Conservation (phyloP, 2,888 invertebrate genomes). For the Pandemis heparana region DNA sequence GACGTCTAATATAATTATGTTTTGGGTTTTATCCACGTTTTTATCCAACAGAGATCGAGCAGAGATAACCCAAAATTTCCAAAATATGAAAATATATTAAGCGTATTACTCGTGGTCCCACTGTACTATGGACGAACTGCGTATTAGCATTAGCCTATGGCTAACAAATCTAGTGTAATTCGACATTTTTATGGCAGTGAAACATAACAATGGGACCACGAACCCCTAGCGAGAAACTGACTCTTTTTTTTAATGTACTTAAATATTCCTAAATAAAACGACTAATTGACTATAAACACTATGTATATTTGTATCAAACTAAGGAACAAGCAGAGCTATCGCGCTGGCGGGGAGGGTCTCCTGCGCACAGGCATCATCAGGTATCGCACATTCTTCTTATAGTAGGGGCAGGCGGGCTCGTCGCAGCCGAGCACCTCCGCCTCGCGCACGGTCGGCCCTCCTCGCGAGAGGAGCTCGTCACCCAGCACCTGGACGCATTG, state of each 20-base stretch:
- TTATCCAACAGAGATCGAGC: too few relatives aligned
- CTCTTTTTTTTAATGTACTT: too few relatives aligned
- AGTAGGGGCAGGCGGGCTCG: constrained; percentile 78
- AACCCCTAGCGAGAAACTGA: too few relatives aligned
- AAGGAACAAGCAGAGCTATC: constrained; percentile 45
- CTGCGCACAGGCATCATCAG: constrained; percentile 73
- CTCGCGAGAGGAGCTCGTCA: constrained; percentile 66
- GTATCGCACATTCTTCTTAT: constrained; percentile 74
- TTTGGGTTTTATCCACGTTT: too few relatives aligned
- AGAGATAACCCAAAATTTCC: too few relatives aligned
- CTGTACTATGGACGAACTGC: too few relatives aligned
- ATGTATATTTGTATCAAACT: constrained; percentile 12
- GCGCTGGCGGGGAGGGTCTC: constrained; percentile 63
- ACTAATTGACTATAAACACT: background rate
- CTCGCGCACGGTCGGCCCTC: constrained; percentile 59
- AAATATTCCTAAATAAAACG: background rate
- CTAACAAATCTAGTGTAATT: too few relatives aligned
- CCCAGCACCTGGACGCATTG: constrained; percentile 61
- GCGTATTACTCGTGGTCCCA: too few relatives aligned
- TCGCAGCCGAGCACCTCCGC: constrained; percentile 77
- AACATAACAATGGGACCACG: background rate
- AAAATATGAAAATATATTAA: too few relatives aligned
- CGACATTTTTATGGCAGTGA: too few relatives aligned
- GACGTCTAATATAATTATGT: too few relatives aligned
- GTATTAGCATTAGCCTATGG: too few relatives aligned